Conservation (phyloP, 2,797 vertebrate species). For the Vireo griseus region DNA sequence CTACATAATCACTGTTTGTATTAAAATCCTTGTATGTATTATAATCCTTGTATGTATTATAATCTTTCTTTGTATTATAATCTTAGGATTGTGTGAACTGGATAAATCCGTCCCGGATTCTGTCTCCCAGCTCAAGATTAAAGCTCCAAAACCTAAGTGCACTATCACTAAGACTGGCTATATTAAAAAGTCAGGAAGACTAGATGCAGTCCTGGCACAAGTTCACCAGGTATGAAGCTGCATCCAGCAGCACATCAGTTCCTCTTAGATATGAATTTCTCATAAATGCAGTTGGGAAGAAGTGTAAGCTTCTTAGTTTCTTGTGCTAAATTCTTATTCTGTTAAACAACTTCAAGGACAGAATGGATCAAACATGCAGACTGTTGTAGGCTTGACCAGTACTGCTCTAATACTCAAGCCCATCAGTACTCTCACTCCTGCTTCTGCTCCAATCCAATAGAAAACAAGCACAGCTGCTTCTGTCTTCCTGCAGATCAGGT, state of each 20-base stretch:
- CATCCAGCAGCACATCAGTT: neutral
- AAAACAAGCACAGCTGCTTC: neutral
- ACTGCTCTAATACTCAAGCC: neutral
- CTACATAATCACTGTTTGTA: neutral
- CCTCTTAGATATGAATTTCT: neutral
- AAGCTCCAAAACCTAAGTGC: conserved; percentile 66
- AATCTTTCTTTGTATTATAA: neutral
- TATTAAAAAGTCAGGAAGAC: conserved; percentile 66
- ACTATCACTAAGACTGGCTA: conserved; percentile 65
- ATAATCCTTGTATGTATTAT: neutral
- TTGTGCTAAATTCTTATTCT: neutral
- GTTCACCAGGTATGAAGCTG: conserved; percentile 80
- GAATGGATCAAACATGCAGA: neutral
- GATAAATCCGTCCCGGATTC: conserved; percentile 77
- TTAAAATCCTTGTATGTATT: neutral
- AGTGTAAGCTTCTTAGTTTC: neutral
- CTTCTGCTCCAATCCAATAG: neutral
- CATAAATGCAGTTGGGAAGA: neutral
- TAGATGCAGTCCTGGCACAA: conserved; percentile 71
- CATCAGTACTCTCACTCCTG: neutral
- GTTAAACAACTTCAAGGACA: neutral
- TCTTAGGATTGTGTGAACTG: conserved; percentile 82
- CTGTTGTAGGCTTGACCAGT: neutral
- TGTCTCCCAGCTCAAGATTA: conserved; percentile 65
- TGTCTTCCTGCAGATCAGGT: neutral